Percentiles rank a stretch among this genome's conserved stretches.
Conservation (phyloP, 2,797 vertebrate genomes). For the Tangara arthus region DNA sequence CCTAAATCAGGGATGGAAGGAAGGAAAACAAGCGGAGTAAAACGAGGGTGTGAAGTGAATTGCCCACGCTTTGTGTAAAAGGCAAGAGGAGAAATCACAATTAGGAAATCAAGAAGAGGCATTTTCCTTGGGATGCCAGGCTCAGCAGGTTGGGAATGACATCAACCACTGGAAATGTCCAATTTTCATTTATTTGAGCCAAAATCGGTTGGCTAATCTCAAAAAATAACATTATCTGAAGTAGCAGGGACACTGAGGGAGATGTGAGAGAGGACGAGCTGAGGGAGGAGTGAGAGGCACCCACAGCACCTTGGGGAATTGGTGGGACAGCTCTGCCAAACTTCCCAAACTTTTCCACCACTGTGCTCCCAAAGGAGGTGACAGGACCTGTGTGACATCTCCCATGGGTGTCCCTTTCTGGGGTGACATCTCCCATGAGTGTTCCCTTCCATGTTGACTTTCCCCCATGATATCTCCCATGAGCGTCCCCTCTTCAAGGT, state of each 20-base stretch:
- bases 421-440: not conserved
- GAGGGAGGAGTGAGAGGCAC: not conserved
- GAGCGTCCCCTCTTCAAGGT: no score
- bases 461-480: not conserved
- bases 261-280: no score
- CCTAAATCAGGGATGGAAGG: not conserved
- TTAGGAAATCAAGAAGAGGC: not conserved
- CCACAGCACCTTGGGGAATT: fast-evolving
- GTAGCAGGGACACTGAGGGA: not conserved
- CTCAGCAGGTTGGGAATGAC: fast-evolving
- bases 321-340: not conserved
- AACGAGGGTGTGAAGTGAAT: not conserved
- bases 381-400: fast-evolving
- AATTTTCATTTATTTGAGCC: fast-evolving
- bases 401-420: no score
- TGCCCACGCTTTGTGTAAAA: not conserved
- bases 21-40: not conserved
- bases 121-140: not conserved
- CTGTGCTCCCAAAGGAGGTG: not conserved
- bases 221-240: fast-evolving
- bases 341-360: not conserved
- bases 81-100: not conserved
- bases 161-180: not conserved
- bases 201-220: not conserved
- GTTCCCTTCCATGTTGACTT: not conserved